These are phyloP conservation scores for Clitarchus hookeri DNA, from an alignment of 2,888 invertebrate genomes.

Conservation along the genomic window DNA sequence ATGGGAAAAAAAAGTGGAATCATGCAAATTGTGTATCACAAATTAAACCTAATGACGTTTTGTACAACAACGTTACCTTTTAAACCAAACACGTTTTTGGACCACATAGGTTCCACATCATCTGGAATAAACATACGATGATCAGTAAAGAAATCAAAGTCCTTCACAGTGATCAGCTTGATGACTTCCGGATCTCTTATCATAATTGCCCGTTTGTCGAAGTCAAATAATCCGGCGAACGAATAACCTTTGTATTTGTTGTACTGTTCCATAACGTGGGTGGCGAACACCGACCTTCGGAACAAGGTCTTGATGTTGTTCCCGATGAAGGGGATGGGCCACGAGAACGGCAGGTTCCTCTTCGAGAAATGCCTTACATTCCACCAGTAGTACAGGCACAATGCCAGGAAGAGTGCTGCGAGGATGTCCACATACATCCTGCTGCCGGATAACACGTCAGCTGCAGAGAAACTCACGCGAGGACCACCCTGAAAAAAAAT, in stretches of 20 bases:
- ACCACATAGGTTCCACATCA: constrained; percentile 1
- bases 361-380: constrained; percentile 6
- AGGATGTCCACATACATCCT: neutral
- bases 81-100: constrained; percentile 18
- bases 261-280: neutral
- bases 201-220: neutral
- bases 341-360: constrained; percentile 12
- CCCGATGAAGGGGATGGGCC: constrained; percentile 19
- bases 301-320: neutral
- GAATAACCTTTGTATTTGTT: neutral
- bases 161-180: constrained; percentile 32
- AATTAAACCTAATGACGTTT: neutral
- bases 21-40: too few relatives aligned
- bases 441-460: neutral
- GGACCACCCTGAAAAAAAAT: neutral
- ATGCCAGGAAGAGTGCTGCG: neutral
- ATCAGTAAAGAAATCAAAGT: constrained; percentile 34
- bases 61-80: constrained; percentile 16
- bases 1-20: too few relatives aligned
- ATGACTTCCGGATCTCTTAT: constrained; percentile 32
- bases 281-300: neutral
- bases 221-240: neutral
- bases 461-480: neutral
- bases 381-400: neutral
- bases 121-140: neutral